phyloP scores from a whole-genome alignment of 2,113 vertebrate species.

The Geococcyx californianus region DNA sequence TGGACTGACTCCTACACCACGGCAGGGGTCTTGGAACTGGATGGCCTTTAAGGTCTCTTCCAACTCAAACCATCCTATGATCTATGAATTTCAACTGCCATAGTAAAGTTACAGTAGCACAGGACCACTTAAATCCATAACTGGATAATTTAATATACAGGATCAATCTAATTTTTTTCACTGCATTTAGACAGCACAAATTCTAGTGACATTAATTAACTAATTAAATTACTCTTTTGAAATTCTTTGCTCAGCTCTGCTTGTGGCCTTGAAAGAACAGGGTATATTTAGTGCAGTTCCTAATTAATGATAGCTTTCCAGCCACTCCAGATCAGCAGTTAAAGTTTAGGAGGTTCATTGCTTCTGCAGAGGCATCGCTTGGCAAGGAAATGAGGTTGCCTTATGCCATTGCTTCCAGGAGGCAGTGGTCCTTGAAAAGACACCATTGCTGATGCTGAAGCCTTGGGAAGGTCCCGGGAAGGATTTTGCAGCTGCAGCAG shows the following conservation, averaged over 20 bases:
- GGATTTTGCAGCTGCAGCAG: background rate
- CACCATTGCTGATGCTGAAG: background rate
- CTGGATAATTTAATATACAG: background rate
- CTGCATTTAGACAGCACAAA: background rate
- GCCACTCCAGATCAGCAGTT: background rate
- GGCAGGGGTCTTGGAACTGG: too few relatives aligned
- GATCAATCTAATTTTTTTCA: background rate
- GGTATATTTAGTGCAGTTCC: background rate
- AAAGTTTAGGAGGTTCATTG: background rate
- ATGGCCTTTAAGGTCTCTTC: too few relatives aligned
- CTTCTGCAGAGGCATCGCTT: accelerated
- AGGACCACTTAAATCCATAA: background rate
- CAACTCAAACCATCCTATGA: too few relatives aligned
- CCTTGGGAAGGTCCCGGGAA: background rate
- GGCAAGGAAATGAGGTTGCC: background rate
- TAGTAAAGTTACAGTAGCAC: background rate
- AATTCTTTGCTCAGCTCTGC: background rate
- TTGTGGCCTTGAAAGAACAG: background rate
- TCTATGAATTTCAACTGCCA: background rate
- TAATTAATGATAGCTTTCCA: background rate
- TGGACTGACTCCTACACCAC: too few relatives aligned
- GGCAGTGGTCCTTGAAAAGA: background rate
- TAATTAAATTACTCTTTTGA: background rate
- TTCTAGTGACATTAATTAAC: background rate
- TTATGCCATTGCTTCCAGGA: background rate